Evolutionary conservation across 30 jellyfish, hydroid and myxozoan species (phyloP).

Genomic region (Chironex yamaguchii): DNA sequence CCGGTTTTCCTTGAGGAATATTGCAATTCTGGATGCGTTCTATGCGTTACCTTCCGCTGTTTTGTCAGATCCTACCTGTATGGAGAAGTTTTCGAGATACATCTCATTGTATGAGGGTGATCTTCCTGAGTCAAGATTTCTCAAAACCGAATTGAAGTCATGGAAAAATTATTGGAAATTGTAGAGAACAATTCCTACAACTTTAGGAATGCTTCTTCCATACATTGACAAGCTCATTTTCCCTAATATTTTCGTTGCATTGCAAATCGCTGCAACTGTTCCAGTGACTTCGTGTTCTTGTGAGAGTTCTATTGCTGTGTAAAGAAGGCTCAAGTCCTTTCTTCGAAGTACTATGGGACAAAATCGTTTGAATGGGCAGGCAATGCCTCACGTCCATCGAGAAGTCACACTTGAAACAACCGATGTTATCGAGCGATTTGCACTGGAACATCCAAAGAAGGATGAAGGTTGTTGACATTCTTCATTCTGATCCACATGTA

Average conservation of each 20-base stretch:
- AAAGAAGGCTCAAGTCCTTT: slow-evolving; percentile 46
- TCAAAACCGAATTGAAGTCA: slow-evolving; percentile 22
- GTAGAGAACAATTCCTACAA: slow-evolving; percentile 19
- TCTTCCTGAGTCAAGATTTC: slow-evolving; percentile 56
- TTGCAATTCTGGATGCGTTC: slow-evolving; percentile 1
- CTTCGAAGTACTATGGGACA: slow-evolving; percentile 49
- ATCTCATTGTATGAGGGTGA: slow-evolving; percentile 23
- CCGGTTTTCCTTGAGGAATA: slow-evolving; percentile 35
- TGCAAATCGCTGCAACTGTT: slow-evolving; percentile 48
- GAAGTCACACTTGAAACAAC: slow-evolving; percentile 1
- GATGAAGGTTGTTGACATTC: slow-evolving; percentile 21
- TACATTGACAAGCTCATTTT: slow-evolving; percentile 37
- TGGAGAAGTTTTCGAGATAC: slow-evolving; percentile 19
- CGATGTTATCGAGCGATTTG: slow-evolving; percentile 15
- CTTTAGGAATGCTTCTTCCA: slow-evolving; percentile 40
- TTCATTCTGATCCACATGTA: slow-evolving; percentile 16
- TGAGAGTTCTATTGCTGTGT: slow-evolving; percentile 52
- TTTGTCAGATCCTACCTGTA: background rate
- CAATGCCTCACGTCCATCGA: slow-evolving; percentile 32
- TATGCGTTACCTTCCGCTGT: slow-evolving; percentile 33
- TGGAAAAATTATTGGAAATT: slow-evolving; percentile 40
- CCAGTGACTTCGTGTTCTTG: slow-evolving; percentile 72
- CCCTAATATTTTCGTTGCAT: slow-evolving; percentile 47
- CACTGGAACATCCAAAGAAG: slow-evolving; percentile 32
- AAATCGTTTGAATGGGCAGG: slow-evolving; percentile 37